Percentiles rank a stretch among this genome's conserved stretches.
These are phyloP conservation scores for Pachycephala philippinensis DNA, from an alignment of 2,113 vertebrate genomes.

Conservation along the genomic window DNA sequence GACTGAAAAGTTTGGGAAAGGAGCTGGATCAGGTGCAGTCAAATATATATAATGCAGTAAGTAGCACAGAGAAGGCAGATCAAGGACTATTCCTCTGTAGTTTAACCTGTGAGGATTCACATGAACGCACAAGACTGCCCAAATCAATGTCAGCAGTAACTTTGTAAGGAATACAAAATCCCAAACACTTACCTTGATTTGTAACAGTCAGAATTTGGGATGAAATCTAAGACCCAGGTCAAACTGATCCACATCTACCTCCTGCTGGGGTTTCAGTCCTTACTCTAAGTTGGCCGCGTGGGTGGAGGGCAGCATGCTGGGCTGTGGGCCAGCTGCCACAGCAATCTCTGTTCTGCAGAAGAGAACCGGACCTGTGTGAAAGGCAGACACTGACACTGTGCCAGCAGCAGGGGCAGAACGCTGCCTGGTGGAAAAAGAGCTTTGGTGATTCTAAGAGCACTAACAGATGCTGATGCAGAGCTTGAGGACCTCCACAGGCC, in stretches of 20 bases:
- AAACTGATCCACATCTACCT: not conserved
- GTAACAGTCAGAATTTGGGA: not conserved
- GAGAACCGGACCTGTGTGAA: rapidly evolving
- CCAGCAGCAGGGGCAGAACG: rapidly evolving
- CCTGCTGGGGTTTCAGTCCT: not conserved
- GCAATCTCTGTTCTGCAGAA: not conserved
- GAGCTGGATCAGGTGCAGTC: not conserved
- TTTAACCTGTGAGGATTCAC: not conserved
- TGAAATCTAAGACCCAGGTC: not conserved
- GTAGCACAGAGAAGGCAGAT: not conserved
- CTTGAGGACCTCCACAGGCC: not conserved
- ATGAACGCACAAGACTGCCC: not conserved
- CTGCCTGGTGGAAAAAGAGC: not conserved
- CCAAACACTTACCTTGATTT: not conserved
- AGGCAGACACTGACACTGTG: rapidly evolving
- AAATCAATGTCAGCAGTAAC: not conserved
- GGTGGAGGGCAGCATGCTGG: not conserved
- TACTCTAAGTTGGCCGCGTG: not conserved
- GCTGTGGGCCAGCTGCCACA: rapidly evolving
- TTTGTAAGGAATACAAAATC: not conserved
- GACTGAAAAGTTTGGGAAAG: not conserved
- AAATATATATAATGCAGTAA: not conserved
- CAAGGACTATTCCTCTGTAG: not conserved
- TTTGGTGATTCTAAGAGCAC: not conserved
- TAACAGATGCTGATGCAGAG: not conserved